Percentiles rank a stretch among this genome's conserved stretches.
Evolutionary conservation across 2,888 invertebrate genomes (phyloP).

Genomic region (Hypselothyrea guttata): DNA sequence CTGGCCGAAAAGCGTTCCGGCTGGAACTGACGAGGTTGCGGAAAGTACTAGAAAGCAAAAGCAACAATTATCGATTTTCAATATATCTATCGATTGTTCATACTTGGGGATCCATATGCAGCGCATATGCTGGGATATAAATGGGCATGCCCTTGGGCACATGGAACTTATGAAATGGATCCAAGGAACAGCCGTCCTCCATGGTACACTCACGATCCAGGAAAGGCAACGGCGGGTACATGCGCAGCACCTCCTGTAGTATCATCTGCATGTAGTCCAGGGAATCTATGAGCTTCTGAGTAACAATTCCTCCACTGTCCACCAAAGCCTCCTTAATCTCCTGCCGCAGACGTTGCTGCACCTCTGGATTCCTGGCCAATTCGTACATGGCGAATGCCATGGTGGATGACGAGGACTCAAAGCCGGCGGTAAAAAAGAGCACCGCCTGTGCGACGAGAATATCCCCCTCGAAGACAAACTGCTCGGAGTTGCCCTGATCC

Average conservation of each 20-base stretch:
- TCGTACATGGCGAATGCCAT: slow-evolving; percentile 83
- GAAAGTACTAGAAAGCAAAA: slow-evolving; percentile 78
- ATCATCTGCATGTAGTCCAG: slow-evolving; percentile 83
- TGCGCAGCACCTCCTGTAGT: slow-evolving; percentile 76
- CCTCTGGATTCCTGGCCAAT: slow-evolving; percentile 80
- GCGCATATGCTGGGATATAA: slow-evolving; percentile 77
- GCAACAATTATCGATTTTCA: too few relatives aligned
- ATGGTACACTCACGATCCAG: slow-evolving; percentile 80
- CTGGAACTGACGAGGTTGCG: slow-evolving; percentile 78
- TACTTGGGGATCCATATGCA: slow-evolving; percentile 81
- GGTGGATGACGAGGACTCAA: slow-evolving; percentile 82
- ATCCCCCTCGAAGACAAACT: slow-evolving; percentile 78
- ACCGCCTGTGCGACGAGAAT: slow-evolving; percentile 81
- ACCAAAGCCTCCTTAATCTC: slow-evolving; percentile 81
- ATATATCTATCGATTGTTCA: too few relatives aligned
- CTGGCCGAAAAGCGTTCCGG: slow-evolving; percentile 81
- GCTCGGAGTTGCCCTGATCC: slow-evolving; percentile 30
- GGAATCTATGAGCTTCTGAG: slow-evolving; percentile 80
- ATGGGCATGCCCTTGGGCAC: slow-evolving; percentile 80
- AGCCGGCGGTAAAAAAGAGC: slow-evolving; percentile 81
- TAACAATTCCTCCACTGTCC: slow-evolving; percentile 79
- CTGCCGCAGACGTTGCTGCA: slow-evolving; percentile 81
- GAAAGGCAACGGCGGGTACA: slow-evolving; percentile 81
- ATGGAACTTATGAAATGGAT: slow-evolving; percentile 68
- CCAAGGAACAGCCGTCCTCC: slow-evolving; percentile 62